A percentile compares a stretch with the other conserved stretches of the same genome.
These are phyloP conservation scores for Sminthurides aquaticus DNA, from an alignment of 2,888 invertebrate genomes.

Conservation along the genomic window DNA sequence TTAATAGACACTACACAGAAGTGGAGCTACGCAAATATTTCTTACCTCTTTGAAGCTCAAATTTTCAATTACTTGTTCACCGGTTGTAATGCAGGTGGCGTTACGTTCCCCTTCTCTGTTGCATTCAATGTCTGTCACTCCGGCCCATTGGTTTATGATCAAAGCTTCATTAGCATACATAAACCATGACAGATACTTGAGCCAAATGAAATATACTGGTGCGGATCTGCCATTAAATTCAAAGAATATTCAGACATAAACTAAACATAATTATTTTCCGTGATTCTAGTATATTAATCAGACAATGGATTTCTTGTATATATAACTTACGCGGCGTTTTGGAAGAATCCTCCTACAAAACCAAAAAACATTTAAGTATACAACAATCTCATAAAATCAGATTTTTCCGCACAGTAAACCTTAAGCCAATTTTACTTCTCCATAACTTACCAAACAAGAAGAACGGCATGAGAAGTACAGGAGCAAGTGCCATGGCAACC, in stretches of 20 bases:
- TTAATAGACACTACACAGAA: no score
- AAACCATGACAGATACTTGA: slow-evolving; percentile 88
- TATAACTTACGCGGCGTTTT: slow-evolving; percentile 69
- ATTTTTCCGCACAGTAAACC: no score
- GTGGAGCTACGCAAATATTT: no score
- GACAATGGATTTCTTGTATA: not conserved
- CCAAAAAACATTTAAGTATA: not conserved
- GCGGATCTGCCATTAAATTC: slow-evolving; percentile 45
- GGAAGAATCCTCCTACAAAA: slow-evolving; percentile 71
- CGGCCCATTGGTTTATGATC: slow-evolving; percentile 80
- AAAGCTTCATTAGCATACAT: slow-evolving; percentile 83
- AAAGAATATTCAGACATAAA: not conserved
- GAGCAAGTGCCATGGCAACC: slow-evolving; percentile 82
- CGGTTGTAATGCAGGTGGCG: slow-evolving; percentile 26
- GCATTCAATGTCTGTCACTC: slow-evolving; percentile 59
- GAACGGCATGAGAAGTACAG: slow-evolving; percentile 86
- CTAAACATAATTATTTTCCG: not conserved
- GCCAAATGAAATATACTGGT: slow-evolving; percentile 78
- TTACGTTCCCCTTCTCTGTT: not conserved
- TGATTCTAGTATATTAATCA: not conserved
- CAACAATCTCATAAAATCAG: no score
- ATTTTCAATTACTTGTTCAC: slow-evolving; percentile 25
- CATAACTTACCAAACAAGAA: slow-evolving; percentile 77
- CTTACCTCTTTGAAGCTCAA: slow-evolving; percentile 28
- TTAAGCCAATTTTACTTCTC: not conserved